phyloP scores from a whole-genome alignment of 2,113 vertebrate genomes.

The Tinamus guttatus region DNA sequence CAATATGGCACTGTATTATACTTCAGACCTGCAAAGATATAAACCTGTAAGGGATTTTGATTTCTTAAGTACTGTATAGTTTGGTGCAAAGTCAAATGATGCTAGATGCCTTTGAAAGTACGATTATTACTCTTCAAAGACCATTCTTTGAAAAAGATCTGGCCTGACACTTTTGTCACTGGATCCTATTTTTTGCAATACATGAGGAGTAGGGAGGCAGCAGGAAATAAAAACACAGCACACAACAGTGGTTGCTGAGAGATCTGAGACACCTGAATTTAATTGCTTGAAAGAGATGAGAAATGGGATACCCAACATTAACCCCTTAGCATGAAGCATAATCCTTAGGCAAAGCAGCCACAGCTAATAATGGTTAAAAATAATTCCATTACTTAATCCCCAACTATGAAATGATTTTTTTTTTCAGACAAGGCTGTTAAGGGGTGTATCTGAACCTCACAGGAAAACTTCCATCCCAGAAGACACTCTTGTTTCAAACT shows the following conservation, averaged over 20 bases:
- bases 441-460: background rate
- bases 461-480: background rate
- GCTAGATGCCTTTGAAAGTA: background rate
- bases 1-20: background rate
- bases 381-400: constrained; percentile 52
- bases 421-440: background rate
- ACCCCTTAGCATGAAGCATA: background rate
- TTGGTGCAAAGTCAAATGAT: constrained; percentile 23
- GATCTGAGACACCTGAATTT: background rate
- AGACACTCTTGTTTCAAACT: background rate
- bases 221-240: background rate
- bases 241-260: background rate
- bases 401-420: constrained; percentile 23
- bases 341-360: background rate
- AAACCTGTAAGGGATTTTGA: background rate
- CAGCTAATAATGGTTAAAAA: background rate
- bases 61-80: background rate
- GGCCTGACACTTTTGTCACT: background rate
- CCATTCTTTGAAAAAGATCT: background rate
- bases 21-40: background rate
- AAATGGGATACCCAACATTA: background rate
- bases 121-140: constrained; percentile 27
- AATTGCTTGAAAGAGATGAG: background rate
- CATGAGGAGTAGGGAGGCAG: background rate
- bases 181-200: background rate